Conservation (phyloP, 2,797 vertebrate genomes). For the Rhynchotus rufescens region DNA sequence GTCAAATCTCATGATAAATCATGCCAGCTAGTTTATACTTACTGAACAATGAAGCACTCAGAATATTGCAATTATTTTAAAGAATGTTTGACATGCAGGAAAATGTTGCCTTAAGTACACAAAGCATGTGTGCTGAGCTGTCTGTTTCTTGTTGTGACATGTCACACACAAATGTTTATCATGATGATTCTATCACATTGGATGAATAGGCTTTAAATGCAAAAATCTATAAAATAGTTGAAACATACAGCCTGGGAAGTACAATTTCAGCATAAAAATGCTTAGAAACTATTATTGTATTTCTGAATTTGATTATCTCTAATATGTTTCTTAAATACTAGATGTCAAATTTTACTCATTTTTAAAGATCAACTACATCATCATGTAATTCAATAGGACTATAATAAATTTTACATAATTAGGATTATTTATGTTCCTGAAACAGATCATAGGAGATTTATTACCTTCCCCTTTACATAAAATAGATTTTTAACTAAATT, state of each 20-base stretch:
- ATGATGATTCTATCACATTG: background rate
- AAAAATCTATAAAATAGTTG: background rate
- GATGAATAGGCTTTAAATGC: background rate
- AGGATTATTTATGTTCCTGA: background rate
- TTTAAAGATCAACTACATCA: background rate
- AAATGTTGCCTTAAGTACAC: background rate
- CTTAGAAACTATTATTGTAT: background rate
- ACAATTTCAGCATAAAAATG: background rate
- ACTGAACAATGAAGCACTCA: background rate
- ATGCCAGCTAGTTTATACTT: background rate
- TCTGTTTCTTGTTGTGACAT: background rate
- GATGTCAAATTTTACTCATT: background rate
- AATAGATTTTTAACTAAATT: background rate
- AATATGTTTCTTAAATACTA: background rate
- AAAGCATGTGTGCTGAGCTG: background rate
- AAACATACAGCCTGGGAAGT: background rate
- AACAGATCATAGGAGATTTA: background rate
- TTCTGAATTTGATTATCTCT: background rate
- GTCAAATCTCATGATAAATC: background rate
- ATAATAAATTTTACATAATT: background rate
- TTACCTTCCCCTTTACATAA: background rate
- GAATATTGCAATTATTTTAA: background rate
- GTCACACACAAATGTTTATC: background rate
- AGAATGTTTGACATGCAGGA: background rate
- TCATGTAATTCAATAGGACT: background rate